Evolutionary conservation across 2,113 vertebrate species (phyloP).

Genomic region (Thinocorus orbignyianus): DNA sequence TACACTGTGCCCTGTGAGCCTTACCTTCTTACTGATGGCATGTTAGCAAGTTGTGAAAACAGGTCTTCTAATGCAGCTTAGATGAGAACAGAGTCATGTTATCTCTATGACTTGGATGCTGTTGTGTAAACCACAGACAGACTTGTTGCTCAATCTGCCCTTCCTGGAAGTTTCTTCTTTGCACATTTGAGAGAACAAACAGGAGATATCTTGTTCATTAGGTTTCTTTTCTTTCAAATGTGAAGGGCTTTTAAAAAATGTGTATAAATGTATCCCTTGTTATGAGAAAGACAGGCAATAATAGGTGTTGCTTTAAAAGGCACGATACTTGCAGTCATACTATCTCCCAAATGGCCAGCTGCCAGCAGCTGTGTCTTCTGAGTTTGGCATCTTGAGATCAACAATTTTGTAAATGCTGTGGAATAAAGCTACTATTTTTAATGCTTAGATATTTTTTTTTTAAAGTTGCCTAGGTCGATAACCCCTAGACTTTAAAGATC

Average conservation of each 20-base stretch:
- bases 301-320: not conserved
- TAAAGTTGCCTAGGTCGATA: not conserved
- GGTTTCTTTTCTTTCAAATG: not conserved
- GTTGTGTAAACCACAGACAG: not conserved
- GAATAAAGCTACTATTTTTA: not conserved
- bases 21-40: not conserved
- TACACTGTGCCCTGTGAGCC: fast-evolving
- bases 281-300: not conserved
- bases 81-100: not conserved
- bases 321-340: not conserved
- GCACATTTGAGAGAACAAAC: not conserved
- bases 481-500: not conserved
- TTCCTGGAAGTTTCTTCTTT: not conserved
- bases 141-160: not conserved
- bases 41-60: not conserved
- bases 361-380: not conserved
- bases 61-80: not conserved
- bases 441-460: not conserved
- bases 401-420: not conserved
- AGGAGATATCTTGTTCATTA: not conserved
- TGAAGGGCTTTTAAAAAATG: not conserved
- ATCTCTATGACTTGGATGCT: not conserved
- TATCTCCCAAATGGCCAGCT: not conserved
- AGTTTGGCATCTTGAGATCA: not conserved
- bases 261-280: not conserved